Evolutionary conservation across 2,797 vertebrate species (phyloP).

Genomic region (Sciaenops ocellatus): DNA sequence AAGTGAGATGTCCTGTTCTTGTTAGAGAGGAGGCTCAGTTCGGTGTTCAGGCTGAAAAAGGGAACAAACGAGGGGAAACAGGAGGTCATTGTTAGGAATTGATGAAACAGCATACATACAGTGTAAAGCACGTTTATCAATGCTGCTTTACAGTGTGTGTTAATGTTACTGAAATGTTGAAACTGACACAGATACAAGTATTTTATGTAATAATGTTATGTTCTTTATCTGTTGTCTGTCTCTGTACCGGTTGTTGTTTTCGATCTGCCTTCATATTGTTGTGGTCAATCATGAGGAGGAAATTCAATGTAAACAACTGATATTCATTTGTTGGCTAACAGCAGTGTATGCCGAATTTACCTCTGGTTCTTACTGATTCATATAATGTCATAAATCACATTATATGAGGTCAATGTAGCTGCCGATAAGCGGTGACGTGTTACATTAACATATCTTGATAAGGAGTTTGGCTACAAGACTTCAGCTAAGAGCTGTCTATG

Average conservation of each 20-base stretch:
- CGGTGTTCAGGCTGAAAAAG: not conserved
- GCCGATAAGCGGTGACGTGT: fast-evolving
- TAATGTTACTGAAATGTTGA: too few species aligned
- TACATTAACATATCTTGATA: fast-evolving
- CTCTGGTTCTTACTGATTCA: fast-evolving
- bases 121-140: too few species aligned
- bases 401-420: not conserved
- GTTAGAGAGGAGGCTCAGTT: not conserved
- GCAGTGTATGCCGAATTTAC: not conserved
- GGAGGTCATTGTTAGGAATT: not conserved
- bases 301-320: not conserved
- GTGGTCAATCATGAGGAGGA: fast-evolving
- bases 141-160: too few species aligned
- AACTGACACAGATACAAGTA: too few species aligned
- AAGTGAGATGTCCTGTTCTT: not conserved
- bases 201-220: too few species aligned
- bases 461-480: not conserved
- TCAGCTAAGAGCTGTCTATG: not conserved
- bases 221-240: not conserved
- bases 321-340: not conserved
- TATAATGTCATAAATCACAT: fast-evolving
- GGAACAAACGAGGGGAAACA: not conserved
- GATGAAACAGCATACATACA: too few species aligned
- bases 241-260: not conserved
- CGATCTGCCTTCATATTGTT: too few species aligned